Percentiles rank a stretch among this genome's conserved stretches.
phyloP scores from a whole-genome alignment of 2,888 invertebrate species.

The Harpalus rufipes region DNA sequence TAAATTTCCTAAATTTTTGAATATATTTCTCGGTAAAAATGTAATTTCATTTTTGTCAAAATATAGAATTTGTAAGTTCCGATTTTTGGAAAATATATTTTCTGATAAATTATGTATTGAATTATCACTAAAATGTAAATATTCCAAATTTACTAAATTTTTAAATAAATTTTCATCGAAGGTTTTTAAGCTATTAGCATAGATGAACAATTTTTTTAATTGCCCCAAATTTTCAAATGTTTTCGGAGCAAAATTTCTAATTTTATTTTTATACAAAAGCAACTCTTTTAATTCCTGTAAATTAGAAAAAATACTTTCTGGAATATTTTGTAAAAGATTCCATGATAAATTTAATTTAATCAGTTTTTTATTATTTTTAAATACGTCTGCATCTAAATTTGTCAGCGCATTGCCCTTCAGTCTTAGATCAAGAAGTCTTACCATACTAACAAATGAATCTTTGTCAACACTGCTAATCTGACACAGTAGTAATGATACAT shows the following conservation, averaged over 20 bases:
- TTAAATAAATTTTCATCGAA: slow-evolving; percentile 14
- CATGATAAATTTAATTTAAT: slow-evolving; percentile 4
- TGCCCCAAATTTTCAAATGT: background rate
- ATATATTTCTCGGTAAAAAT: background rate
- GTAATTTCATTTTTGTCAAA: background rate
- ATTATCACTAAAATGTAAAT: background rate
- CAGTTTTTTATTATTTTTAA: background rate
- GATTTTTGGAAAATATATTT: background rate
- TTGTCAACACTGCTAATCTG: background rate
- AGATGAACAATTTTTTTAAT: slow-evolving; percentile 9
- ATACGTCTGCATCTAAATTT: slow-evolving; percentile 1
- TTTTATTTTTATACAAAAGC: slow-evolving; percentile 9
- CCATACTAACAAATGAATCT: background rate
- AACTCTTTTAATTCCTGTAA: slow-evolving; percentile 7
- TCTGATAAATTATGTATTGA: background rate
- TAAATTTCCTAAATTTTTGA: background rate
- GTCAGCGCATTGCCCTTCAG: background rate
- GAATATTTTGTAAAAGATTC: background rate
- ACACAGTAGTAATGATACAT: background rate
- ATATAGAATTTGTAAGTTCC: background rate
- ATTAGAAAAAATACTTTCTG: background rate
- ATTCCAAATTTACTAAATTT: background rate
- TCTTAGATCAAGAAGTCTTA: background rate
- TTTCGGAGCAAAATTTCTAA: background rate
- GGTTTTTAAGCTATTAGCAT: background rate